A percentile compares a stretch with the other conserved stretches of the same genome.
These are phyloP conservation scores for Zeuzera pyrina DNA, from an alignment of 2,888 invertebrate genomes.

Conservation along the genomic window DNA sequence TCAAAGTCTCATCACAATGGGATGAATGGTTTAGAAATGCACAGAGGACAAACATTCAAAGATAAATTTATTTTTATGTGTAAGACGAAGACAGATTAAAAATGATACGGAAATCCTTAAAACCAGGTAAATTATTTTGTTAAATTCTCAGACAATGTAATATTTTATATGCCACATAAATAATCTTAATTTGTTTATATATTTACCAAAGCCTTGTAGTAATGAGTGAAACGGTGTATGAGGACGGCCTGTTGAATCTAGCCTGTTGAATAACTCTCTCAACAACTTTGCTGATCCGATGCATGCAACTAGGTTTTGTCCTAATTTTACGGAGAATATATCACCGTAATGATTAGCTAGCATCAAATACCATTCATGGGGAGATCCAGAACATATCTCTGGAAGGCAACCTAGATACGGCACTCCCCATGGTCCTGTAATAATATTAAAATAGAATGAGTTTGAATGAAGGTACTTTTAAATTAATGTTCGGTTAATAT, in stretches of 20 bases:
- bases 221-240: slow-evolving; percentile 84
- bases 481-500: no score
- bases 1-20: no score
- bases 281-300: slow-evolving; percentile 84
- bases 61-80: no score
- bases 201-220: slow-evolving; percentile 86
- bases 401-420: slow-evolving; percentile 84
- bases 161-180: background rate
- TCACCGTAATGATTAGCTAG: slow-evolving; percentile 83
- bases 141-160: no score
- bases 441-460: background rate
- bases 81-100: no score
- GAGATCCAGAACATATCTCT: slow-evolving; percentile 80
- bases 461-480: no score
- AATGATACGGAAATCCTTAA: no score
- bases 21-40: no score
- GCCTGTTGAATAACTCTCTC: slow-evolving; percentile 82
- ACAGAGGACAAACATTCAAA: no score
- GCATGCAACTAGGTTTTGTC: slow-evolving; percentile 83
- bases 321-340: slow-evolving; percentile 81
- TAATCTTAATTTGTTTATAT: background rate
- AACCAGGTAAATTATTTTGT: no score
- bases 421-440: slow-evolving; percentile 86
- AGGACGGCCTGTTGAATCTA: slow-evolving; percentile 86
- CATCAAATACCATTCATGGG: slow-evolving; percentile 80